Base-by-base conservation (phyloP, 2,888 invertebrate genomes). In the Dugesia japonica region DNA sequence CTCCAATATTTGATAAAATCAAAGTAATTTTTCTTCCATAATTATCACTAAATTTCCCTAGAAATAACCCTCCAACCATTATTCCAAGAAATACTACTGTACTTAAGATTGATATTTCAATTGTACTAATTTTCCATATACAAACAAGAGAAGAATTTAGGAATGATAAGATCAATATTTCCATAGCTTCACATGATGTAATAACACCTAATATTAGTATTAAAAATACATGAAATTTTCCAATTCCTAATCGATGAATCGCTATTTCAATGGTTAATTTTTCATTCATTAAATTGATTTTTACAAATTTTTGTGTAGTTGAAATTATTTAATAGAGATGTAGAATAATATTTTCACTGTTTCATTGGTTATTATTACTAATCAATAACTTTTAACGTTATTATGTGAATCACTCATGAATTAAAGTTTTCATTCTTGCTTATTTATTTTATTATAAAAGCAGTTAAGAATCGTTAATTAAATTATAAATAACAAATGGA, bases 201-300 rank as follows among this genome's bases (percentile, higher is more conserved):
- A 72, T 28, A 20, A 23, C 4, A 7, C 28, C 72, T 15, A 27
- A 26, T 7, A 23, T 33, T 26, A 27, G n/a, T 7, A 72, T 7
- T n/a, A 72, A n/a, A 20, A 72, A 1, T n/a, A 72, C 4, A 72
- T 72, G 26, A n/a, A 72, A 72, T 72, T 23, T 28, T 7, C 72
- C 72, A 1, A 72, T 7, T 13, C 72, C 72, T 4, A 72, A 13
- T 31, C 13, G 4, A 31, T 31, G 4, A 4, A 31, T 4, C 4
- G 31, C 31, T 7, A 4, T 31, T 13, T 31, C 31, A 31, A 31
- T 31, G 4, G 31, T 31, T 31, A n/a, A n/a, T n/a, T n/a, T n/a
- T n/a, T n/a, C n/a, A n/a, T n/a, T n/a, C n/a, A n/a, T n/a, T n/a
- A n/a, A n/a, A n/a, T n/a, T n/a, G n/a, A n/a, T n/a, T n/a, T n/a